Evolutionary conservation across 2,797 vertebrate genomes (phyloP).

Genomic region (Xerus rutilus): DNA sequence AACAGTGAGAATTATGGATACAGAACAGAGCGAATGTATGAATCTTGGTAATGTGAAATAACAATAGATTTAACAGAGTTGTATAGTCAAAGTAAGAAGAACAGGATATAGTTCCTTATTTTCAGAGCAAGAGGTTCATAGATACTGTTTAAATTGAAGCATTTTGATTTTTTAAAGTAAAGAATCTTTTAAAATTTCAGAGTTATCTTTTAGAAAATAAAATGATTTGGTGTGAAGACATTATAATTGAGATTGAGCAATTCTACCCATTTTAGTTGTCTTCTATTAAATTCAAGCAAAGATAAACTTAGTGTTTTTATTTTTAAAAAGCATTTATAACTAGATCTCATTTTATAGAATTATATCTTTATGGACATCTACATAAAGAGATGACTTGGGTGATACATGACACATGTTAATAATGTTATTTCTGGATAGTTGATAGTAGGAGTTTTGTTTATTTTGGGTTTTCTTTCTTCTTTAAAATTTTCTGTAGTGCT

Average conservation of each 20-base stretch:
- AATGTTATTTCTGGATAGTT: neutral
- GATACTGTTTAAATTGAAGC: neutral
- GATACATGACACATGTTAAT: neutral
- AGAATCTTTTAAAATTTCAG: neutral
- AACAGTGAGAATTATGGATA: neutral
- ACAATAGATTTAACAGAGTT: neutral
- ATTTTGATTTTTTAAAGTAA: neutral
- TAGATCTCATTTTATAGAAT: neutral
- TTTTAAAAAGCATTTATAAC: neutral
- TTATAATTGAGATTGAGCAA: neutral
- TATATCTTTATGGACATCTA: neutral
- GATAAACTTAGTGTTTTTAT: neutral
- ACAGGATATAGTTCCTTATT: neutral
- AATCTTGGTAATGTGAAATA: neutral
- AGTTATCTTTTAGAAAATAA: neutral
- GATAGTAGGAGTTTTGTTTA: neutral
- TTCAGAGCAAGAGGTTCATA: neutral
- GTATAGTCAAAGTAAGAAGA: neutral
- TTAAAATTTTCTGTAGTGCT: neutral
- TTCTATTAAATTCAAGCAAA: constrained; percentile 14
- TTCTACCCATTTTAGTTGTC: neutral
- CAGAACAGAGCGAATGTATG: neutral
- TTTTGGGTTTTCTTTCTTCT: neutral
- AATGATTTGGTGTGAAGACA: neutral
- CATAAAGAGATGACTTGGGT: neutral